Percentiles rank a stretch among this genome's conserved stretches.
Evolutionary conservation across 2,797 vertebrate species (phyloP).

Genomic region (Tragopan temminckii): DNA sequence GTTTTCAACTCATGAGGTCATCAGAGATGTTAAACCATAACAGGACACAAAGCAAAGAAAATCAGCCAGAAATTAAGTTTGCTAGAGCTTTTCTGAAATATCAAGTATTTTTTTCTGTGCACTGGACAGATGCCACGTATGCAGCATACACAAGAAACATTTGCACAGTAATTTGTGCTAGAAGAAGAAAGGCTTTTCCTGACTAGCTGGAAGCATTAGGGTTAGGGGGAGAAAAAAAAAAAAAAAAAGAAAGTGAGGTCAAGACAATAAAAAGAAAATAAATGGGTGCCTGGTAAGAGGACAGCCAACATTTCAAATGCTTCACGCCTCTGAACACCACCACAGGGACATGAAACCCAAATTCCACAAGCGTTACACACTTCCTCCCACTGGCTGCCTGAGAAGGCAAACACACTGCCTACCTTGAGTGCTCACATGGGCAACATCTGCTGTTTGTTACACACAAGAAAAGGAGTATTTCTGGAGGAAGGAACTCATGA

Average conservation of each 20-base stretch:
- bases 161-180: conserved; percentile 10
- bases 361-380: neutral
- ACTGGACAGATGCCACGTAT: conserved; percentile 16
- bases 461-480: neutral
- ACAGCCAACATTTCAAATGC: neutral
- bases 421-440: neutral
- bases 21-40: neutral
- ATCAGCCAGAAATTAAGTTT: conserved; percentile 17
- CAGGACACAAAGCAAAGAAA: conserved; percentile 23
- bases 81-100: neutral
- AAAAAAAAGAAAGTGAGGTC: neutral
- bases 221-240: neutral
- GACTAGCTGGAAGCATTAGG: conserved; percentile 16
- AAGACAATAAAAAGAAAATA: conserved; percentile 26
- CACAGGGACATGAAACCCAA: neutral
- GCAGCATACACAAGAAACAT: conserved; percentile 35
- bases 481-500: neutral
- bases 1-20: neutral
- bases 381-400: neutral
- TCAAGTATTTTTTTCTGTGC: neutral
- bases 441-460: conserved; percentile 28
- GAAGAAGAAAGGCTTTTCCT: conserved; percentile 26
- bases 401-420: neutral
- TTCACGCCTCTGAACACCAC: neutral
- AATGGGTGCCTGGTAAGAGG: neutral